Conservation (phyloP, 2,113 vertebrate genomes). For the Bubo bubo region DNA sequence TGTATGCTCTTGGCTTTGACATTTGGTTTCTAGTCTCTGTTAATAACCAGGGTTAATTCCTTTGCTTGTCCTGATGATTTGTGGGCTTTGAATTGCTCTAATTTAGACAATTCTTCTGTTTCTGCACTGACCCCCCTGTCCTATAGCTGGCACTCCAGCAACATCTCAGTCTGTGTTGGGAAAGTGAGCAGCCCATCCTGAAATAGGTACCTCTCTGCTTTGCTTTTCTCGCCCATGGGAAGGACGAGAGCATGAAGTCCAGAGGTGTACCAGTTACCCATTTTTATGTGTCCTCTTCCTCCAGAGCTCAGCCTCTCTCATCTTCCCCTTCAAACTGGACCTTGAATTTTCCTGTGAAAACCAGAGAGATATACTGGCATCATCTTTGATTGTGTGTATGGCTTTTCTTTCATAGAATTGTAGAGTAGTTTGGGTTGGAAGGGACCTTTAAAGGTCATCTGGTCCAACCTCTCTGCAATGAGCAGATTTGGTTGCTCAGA, state of each 20-base stretch:
- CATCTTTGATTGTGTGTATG: neutral
- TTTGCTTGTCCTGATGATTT: neutral
- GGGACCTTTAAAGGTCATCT: neutral
- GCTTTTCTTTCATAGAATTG: neutral
- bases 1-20: slow-evolving; percentile 47
- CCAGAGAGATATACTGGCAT: neutral
- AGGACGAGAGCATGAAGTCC: accelerated
- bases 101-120: slow-evolving; percentile 5
- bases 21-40: slow-evolving; percentile 38
- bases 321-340: neutral
- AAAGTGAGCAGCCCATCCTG: neutral
- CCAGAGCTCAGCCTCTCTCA: neutral
- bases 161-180: neutral
- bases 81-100: slow-evolving; percentile 23
- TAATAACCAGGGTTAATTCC: slow-evolving; percentile 54
- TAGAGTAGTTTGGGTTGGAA: neutral
- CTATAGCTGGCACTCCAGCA: neutral
- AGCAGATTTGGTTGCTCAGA: neutral
- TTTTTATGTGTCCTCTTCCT: neutral
- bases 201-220: neutral
- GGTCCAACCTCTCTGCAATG: accelerated
- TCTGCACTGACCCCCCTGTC: neutral
- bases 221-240: neutral
- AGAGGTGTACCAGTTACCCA: accelerated
- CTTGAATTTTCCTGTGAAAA: neutral